phyloP scores from a whole-genome alignment of 92 coral and sea anemone species.

The Epizoanthus stellaris region DNA sequence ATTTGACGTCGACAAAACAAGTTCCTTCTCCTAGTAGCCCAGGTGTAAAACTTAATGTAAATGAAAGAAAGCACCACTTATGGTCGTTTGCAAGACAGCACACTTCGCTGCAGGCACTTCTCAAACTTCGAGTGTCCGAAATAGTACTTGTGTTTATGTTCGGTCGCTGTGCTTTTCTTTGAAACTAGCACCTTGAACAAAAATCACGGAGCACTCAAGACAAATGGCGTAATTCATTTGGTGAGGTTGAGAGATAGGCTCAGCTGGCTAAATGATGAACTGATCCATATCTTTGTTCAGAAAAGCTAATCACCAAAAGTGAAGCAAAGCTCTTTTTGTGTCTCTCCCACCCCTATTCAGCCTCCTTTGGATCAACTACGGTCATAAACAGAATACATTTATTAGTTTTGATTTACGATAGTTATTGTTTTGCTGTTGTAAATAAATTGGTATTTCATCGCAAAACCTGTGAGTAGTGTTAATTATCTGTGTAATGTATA shows the following conservation, averaged over 20 bases:
- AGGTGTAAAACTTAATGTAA: slow-evolving; percentile 69
- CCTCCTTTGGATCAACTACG: neutral
- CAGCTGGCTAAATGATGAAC: slow-evolving; percentile 35
- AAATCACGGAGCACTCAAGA: neutral
- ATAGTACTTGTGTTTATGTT: neutral
- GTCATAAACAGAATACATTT: neutral
- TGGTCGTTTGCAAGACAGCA: neutral
- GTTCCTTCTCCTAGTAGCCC: slow-evolving; percentile 85
- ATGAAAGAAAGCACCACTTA: slow-evolving; percentile 51
- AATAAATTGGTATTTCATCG: neutral
- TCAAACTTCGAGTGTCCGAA: neutral
- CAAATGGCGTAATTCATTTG: neutral
- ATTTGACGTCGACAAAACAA: slow-evolving; percentile 61
- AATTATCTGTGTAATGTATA: neutral
- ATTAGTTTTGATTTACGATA: neutral
- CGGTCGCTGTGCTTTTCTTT: neutral
- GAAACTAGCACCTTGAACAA: neutral
- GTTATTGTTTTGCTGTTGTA: neutral
- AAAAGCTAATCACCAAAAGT: neutral
- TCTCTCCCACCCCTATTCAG: slow-evolving; percentile 21
- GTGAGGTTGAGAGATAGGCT: neutral
- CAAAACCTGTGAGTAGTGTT: neutral
- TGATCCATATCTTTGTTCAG: slow-evolving; percentile 2
- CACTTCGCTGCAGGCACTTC: slow-evolving; percentile 33
- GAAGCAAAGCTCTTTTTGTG: neutral